Conservation (phyloP, 2,113 vertebrate genomes). For the Microtus richardsoni region DNA sequence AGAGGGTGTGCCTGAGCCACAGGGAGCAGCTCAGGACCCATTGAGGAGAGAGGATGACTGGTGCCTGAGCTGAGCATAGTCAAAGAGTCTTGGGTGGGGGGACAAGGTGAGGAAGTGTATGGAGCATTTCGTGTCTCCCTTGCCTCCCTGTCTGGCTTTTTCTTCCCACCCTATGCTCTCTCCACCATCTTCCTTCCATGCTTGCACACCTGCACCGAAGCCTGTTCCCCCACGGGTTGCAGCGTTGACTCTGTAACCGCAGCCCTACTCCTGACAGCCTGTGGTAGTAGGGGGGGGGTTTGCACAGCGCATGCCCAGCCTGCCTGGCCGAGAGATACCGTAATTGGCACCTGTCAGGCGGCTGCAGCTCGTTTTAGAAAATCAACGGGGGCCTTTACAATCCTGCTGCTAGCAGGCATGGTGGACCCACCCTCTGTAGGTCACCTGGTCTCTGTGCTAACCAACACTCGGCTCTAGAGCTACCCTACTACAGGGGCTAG, state of each 20-base stretch:
- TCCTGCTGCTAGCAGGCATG: conserved; percentile 41
- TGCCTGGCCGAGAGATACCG: conserved; percentile 62
- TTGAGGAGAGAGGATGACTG: background rate
- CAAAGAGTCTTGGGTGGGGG: background rate
- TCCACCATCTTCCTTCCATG: background rate
- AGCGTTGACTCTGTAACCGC: background rate
- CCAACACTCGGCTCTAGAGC: background rate
- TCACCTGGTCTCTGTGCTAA: background rate
- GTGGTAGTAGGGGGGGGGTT: conserved; percentile 52
- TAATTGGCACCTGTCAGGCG: conserved; percentile 85
- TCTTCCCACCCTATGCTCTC: background rate
- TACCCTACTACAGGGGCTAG: background rate
- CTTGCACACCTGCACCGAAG: conserved; percentile 74
- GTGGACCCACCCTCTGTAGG: conserved; percentile 33
- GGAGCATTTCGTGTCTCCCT: background rate
- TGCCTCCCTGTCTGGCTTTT: background rate
- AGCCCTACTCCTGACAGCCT: conserved; percentile 70
- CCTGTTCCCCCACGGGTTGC: conserved; percentile 30
- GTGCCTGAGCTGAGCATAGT: background rate
- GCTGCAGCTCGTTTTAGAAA: conserved; percentile 81
- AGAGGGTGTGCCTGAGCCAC: background rate
- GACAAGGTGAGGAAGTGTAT: too few relatives aligned
- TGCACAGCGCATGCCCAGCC: conserved; percentile 74
- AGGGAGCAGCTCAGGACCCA: background rate
- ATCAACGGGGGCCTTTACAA: conserved; percentile 56